Evolutionary conservation across 2,888 invertebrate genomes (phyloP), one percentile per base, ranked within the genome.

Genomic region (Lobophora halterata): DNA sequence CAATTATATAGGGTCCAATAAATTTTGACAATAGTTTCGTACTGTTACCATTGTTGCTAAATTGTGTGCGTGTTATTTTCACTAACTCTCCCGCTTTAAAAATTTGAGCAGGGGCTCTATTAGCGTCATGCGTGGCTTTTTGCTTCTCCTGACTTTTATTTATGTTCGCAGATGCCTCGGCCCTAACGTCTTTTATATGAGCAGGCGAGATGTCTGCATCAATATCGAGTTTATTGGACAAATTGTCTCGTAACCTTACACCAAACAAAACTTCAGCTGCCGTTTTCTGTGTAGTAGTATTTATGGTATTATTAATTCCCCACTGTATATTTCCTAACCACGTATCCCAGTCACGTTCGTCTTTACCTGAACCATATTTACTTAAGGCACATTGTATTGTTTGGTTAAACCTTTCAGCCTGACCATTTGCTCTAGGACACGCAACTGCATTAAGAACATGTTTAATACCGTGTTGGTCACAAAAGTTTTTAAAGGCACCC

Each of bases 401-500:
- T 10, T 19, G 28, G 14, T 41, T 49, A 29, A 28, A 45, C 7
- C 43, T 14, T 11, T 36, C 42, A 1, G 63, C 63, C 33, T 72
- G 71, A 1, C 71, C 72, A 35, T 50, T 46, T 2, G 46, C 50
- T 21, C 49, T 29, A 1, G 42, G 48, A 24, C 37, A 41, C 1
- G 53, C 35, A 5, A 57, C 52, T 5, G 52, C 51, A 20, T 76
- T 67, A 8, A 50, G 11, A 5, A 52, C 17, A 34, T 55, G 54
- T 28, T 46, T 53, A 5, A 57, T 44, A 1, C 48, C 49, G 5
- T 61, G 52, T 7, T 63, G 53, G 2, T 44, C 24, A 34, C 70
- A 75, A 38, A 50, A 52, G 2, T 46, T 38, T 26, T 55, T 38
- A 35, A 79, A 80, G 1, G 29, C 19, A 5, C 55, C 48, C 0